Base-by-base conservation (phyloP, 2,113 vertebrate genomes). In the Brachypodius melanocephalos region DNA sequence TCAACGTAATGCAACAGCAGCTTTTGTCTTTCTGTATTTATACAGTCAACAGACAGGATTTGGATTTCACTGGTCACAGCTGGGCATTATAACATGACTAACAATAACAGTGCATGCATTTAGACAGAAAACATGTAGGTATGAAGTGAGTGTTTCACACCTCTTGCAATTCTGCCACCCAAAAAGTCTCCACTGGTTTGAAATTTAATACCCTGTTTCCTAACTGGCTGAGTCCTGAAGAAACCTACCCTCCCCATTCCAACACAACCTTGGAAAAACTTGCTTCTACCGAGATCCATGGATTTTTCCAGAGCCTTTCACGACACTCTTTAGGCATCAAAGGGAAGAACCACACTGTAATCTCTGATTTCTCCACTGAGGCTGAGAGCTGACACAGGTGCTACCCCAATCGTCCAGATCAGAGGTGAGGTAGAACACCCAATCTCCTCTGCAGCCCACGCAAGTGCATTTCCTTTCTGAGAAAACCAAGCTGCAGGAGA, bases 391-490 rank as follows among this genome's bases (percentile, higher is more conserved):
- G 46, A 29, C 14, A 65, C 0, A 3, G 29, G 24, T 46, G 59
- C 29, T 38, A 14, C 5, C 42, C 58, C 71, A 34, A 62, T 43
- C 20, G 3, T 76, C 88, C 94, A 69, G 71, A 91, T 79, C 29
- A 73, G 42, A 75, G 22, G 38, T 2, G 2, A 90, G 82, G 54
- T 11, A 69, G 58, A 93, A 46, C 13, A 59, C 54, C 42, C 29
- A 32, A 54, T 65, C 95, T 95, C 54, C 67, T 28, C 31, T 52
- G 78, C 90, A 85, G 58, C 95, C 92, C 94, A 97, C 94, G 0
- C 71, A 68, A 85, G 24, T 55, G 71, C 78, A 80, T 90, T 96
- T 96, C 96, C 96, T 85, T 95, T 95, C 95, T 95, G 90, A 96
- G 95, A 97, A 96, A 95, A 49, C 25, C 75, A 42, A 31, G 54